These are phyloP conservation scores for Diogma glabrata DNA, from an alignment of 2,888 invertebrate genomes.

Conservation along the genomic window DNA sequence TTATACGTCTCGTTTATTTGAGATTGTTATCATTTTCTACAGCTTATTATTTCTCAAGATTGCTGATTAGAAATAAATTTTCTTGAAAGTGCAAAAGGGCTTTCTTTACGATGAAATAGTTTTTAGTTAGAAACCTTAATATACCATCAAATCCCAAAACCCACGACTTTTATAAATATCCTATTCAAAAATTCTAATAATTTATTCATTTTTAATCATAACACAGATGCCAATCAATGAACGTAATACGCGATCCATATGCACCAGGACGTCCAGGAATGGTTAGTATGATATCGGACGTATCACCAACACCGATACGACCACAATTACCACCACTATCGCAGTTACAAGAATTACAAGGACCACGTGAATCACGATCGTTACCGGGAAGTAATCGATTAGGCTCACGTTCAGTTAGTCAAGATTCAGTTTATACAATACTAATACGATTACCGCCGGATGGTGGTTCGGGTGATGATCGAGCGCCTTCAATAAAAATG, in stretches of 20 bases:
- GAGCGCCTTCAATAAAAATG: slow-evolving; percentile 73
- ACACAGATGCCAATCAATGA: slow-evolving; percentile 72
- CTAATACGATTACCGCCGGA: slow-evolving; percentile 73
- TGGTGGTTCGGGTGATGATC: slow-evolving; percentile 42
- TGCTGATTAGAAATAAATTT: no score
- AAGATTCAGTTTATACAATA: slow-evolving; percentile 82
- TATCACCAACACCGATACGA: slow-evolving; percentile 33
- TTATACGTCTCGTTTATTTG: no score
- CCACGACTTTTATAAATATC: not conserved
- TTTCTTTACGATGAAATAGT: no score
- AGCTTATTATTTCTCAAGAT: no score
- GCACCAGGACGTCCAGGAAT: slow-evolving; percentile 42
- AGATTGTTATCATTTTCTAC: no score
- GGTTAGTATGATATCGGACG: slow-evolving; percentile 35
- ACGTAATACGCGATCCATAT: slow-evolving; percentile 67
- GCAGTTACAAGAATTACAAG: slow-evolving; percentile 34
- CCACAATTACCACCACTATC: slow-evolving; percentile 39
- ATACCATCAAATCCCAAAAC: no score
- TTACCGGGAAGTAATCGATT: slow-evolving; percentile 51
- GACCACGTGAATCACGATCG: slow-evolving; percentile 48
- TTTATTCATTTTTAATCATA: no score
- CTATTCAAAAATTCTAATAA: slow-evolving; percentile 20
- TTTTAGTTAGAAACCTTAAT: no score
- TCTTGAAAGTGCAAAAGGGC: no score
- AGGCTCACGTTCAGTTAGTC: slow-evolving; percentile 50